Evolutionary conservation across 2,113 vertebrate genomes (phyloP).

Genomic region (Muscicapa adusta): DNA sequence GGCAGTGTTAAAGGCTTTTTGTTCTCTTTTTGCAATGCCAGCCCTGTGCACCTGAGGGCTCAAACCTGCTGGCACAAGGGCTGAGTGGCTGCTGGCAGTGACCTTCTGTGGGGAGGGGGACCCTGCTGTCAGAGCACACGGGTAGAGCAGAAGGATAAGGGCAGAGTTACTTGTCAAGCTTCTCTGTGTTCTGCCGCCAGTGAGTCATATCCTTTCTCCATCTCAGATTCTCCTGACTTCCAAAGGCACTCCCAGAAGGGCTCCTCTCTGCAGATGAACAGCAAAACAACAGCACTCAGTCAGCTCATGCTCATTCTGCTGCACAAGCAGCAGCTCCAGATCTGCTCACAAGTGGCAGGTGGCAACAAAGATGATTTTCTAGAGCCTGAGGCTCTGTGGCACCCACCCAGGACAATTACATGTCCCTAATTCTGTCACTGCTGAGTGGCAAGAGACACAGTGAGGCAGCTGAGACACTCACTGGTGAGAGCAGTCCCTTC

Average conservation of each 20-base stretch:
- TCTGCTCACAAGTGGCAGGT: neutral
- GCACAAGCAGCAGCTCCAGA: neutral
- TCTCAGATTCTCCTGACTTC: slow-evolving; percentile 94
- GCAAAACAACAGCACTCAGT: neutral
- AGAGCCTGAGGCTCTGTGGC: neutral
- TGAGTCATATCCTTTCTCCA: slow-evolving; percentile 99
- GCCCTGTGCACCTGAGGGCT: neutral
- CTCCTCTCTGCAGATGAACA: slow-evolving; percentile 84
- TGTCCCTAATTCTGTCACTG: neutral
- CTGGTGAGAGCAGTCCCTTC: neutral
- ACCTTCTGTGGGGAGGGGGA: neutral
- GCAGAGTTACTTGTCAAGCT: slow-evolving; percentile 92
- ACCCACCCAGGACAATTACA: neutral
- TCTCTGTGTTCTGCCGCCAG: slow-evolving; percentile 97
- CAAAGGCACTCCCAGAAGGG: slow-evolving; percentile 96
- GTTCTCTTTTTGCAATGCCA: neutral
- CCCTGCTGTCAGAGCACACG: neutral
- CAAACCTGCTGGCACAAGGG: neutral
- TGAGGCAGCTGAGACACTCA: neutral
- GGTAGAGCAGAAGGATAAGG: neutral
- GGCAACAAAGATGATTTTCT: neutral
- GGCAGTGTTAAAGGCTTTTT: neutral
- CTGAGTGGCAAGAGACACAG: neutral
- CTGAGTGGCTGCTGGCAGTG: neutral
- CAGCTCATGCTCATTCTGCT: neutral